Conservation (phyloP, 1,140 invertebrate genomes). For the Drosophila nebulosa region DNA sequence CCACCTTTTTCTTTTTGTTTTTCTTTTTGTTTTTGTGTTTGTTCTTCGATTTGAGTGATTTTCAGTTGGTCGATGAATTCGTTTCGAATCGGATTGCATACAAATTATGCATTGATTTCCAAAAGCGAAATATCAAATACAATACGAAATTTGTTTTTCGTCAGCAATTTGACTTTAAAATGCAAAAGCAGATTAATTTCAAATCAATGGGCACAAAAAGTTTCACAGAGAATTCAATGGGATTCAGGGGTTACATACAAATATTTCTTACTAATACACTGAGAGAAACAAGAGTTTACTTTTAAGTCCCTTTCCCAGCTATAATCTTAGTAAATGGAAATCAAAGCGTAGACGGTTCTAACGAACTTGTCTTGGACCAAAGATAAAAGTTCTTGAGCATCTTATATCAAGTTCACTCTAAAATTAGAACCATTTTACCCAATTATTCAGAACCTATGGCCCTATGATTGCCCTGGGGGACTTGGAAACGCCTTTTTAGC, state of each 20-base stretch:
- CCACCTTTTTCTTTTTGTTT: neutral
- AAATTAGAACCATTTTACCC: too few species aligned
- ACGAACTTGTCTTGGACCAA: too few species aligned
- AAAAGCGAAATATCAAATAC: constrained; percentile 23
- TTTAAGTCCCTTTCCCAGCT: too few species aligned
- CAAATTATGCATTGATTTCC: constrained; percentile 27
- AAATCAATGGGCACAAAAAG: neutral
- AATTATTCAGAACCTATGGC: too few species aligned
- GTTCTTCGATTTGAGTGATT: constrained; percentile 9
- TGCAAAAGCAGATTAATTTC: constrained; percentile 14
- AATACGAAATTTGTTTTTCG: constrained; percentile 1
- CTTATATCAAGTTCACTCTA: too few species aligned
- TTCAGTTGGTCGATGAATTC: constrained; percentile 12
- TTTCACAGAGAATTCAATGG: neutral
- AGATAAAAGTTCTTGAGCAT: too few species aligned
- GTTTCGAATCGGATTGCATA: constrained; percentile 14
- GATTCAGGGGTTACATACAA: neutral
- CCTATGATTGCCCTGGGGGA: too few species aligned
- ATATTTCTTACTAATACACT: neutral
- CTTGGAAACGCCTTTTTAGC: too few species aligned
- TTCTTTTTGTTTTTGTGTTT: neutral
- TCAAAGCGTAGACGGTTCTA: too few species aligned
- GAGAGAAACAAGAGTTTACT: neutral
- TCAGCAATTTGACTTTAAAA: constrained; percentile 39
- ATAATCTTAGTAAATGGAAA: too few species aligned